Conservation (phyloP, 2,113 vertebrate genomes). For the Nothocercus nigrocapillus region DNA sequence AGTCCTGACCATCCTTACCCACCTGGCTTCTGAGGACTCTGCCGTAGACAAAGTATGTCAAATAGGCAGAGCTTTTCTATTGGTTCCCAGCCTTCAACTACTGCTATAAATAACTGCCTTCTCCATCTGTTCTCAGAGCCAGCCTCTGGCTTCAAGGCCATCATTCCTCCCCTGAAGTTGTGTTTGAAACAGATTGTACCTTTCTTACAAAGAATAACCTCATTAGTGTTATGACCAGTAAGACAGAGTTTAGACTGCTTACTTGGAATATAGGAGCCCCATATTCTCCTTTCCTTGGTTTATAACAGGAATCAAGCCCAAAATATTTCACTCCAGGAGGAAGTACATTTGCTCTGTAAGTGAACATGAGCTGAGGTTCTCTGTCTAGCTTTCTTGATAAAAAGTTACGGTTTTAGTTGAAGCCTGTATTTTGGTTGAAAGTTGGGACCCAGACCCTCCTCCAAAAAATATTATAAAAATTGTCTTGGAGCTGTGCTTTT, state of each 20-base stretch:
- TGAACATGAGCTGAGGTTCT: neutral
- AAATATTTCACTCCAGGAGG: neutral
- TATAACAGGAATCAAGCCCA: neutral
- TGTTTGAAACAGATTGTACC: neutral
- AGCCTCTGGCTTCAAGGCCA: neutral
- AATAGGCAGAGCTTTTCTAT: neutral
- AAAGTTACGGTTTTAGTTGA: neutral
- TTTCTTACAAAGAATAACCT: neutral
- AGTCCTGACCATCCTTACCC: too few relatives aligned
- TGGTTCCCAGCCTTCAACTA: neutral
- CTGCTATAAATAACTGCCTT: neutral
- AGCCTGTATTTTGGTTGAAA: neutral
- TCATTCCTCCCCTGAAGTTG: neutral
- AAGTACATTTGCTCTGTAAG: neutral
- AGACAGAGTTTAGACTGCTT: neutral
- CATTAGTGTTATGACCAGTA: neutral
- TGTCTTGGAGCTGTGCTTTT: neutral
- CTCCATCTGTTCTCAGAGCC: neutral
- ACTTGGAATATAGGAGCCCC: neutral
- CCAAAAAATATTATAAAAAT: neutral
- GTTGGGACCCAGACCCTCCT: neutral
- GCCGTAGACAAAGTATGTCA: neutral
- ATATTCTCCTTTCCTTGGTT: neutral
- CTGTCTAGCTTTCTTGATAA: neutral
- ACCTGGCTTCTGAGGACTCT: neutral